These are phyloP conservation scores for Coenonympha arcania DNA, from an alignment of 2,888 invertebrate genomes.

Conservation along the genomic window DNA sequence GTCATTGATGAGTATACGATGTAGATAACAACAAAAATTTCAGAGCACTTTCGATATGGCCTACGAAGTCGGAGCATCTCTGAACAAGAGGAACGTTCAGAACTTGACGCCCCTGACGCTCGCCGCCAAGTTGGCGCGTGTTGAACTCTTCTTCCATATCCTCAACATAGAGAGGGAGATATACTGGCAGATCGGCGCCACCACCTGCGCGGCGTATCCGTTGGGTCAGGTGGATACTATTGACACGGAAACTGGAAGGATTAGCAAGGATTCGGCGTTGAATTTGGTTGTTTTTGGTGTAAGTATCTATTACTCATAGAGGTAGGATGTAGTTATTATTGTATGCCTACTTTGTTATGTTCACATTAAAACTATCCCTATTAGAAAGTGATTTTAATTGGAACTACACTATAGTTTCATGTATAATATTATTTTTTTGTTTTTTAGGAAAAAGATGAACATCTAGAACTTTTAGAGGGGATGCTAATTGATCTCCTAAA, in stretches of 20 bases:
- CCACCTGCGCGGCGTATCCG: conserved; percentile 98
- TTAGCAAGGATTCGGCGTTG: conserved; percentile 95
- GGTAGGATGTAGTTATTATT: neutral
- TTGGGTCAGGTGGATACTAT: conserved; percentile 96
- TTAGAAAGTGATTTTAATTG: no score
- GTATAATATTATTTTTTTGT: conserved; percentile 37
- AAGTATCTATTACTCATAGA: no score
- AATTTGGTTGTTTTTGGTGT: conserved; percentile 98
- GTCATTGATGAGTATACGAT: no score
- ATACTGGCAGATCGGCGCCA: conserved; percentile 97
- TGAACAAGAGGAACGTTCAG: conserved; percentile 87
- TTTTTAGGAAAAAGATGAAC: conserved; percentile 91
- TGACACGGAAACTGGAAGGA: conserved; percentile 89
- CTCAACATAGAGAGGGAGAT: conserved; percentile 96
- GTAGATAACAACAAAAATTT: no score
- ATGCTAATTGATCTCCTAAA: conserved; percentile 93
- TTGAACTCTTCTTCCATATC: conserved; percentile 98
- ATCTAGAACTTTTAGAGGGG: conserved; percentile 95
- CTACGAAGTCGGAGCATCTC: conserved; percentile 92
- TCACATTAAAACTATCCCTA: no score
- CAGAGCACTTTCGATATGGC: conserved; percentile 95
- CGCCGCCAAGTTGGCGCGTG: conserved; percentile 92
- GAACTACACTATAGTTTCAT: no score
- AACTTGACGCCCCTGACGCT: conserved; percentile 94
- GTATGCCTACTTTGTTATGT: neutral